Evolutionary conservation across 2,888 invertebrate species (phyloP), one percentile per base, ranked within the genome.

Genomic region (Schizaphis graminum): DNA sequence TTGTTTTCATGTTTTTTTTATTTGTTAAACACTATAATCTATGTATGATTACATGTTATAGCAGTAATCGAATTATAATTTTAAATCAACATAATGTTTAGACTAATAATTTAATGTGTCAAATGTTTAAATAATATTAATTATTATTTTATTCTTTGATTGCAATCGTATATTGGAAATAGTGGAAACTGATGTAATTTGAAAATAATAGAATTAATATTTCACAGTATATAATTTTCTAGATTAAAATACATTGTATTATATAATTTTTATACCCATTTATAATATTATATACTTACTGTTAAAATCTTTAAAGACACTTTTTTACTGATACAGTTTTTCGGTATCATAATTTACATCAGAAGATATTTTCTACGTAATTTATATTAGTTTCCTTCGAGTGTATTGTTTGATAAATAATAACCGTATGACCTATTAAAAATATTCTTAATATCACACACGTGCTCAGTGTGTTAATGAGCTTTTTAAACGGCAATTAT

Each of bases 401-500:
- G 35, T 77, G 35, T 21, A 16, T 8, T n/a, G 49, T 90, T 88
- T 24, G 53, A 88, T 88, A 88, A 88, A 88, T 53, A 53, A 88
- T 56, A 44, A 61, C 41, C 11, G 28, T 41, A 89, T 57, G 57
- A 89, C 41, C 28, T 49, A 77, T n/a, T 91, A 91, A 67, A 90
- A 49, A 90, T 67, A 35, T 67, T 67, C 10, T 44, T 67, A 61
- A 35, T n/a, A 49, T 49, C 61, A 89, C 61, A 91, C 49, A 77
- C 47, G 21, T 21, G 21, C 35, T 24, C 35, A 53, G 11, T 91
- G 13, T 86, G n/a, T 35, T 85, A 84, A 84, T 85, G 53, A 28
- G n/a, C n/a, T 57, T 44, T 91, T 41, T 91, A 91, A 91, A 91
- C 53, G 61, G 5, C 91, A 84, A 84, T 84, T 24, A 53, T 53